Conservation (phyloP, 1,140 invertebrate genomes). For the Coboldia fuscipes region DNA sequence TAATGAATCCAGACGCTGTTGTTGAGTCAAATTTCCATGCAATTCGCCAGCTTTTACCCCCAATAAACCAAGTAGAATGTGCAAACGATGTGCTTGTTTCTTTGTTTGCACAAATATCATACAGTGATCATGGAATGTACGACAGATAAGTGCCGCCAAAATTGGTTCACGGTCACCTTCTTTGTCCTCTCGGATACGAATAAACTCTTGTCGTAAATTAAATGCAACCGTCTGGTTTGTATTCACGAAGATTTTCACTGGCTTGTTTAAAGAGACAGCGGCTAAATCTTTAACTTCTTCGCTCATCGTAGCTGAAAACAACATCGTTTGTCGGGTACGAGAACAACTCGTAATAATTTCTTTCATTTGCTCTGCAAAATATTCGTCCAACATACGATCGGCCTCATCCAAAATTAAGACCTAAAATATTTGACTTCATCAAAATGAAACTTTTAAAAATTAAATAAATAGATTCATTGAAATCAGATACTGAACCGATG, state of each 20-base stretch:
- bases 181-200: constrained; percentile 55
- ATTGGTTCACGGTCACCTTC: constrained; percentile 84
- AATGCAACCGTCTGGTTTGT: constrained; percentile 90
- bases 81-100: constrained; percentile 76
- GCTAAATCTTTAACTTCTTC: constrained; percentile 88
- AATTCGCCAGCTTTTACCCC: constrained; percentile 76
- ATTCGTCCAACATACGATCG: constrained; percentile 85
- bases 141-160: constrained; percentile 69
- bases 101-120: constrained; percentile 96
- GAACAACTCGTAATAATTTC: constrained; percentile 84
- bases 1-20: constrained; percentile 74
- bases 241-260: constrained; percentile 86
- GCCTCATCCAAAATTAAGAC: constrained; percentile 21
- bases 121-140: constrained; percentile 79
- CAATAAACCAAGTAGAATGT: constrained; percentile 74
- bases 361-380: constrained; percentile 96
- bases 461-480: constrained; percentile 4
- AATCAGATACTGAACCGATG: too few relatives aligned
- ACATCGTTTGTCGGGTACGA: constrained; percentile 82
- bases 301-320: constrained; percentile 98
- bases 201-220: constrained; percentile 90
- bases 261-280: constrained; percentile 72
- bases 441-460: neutral
- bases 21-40: constrained; percentile 87
- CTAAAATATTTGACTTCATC: constrained; percentile 3